These are phyloP conservation scores for Aphodius granarius DNA, from an alignment of 2,888 invertebrate species.

Conservation along the genomic window DNA sequence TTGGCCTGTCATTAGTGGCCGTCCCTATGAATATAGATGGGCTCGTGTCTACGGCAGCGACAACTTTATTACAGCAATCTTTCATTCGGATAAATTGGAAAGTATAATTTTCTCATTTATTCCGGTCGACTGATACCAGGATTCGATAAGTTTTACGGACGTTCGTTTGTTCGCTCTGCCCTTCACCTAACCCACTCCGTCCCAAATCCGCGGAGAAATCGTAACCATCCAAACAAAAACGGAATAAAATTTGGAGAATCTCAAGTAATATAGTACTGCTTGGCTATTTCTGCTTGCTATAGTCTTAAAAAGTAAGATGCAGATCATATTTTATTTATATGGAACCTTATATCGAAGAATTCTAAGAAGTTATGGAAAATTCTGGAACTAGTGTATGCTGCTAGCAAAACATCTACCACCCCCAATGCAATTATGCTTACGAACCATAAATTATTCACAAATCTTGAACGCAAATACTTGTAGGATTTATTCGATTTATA, in stretches of 20 bases:
- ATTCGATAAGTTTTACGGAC: constrained; percentile 21
- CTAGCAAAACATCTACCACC: too few relatives aligned
- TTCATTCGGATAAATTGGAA: constrained; percentile 26
- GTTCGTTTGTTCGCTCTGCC: neutral
- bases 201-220: neutral
- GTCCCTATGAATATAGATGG: constrained; percentile 12
- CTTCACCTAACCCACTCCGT: neutral
- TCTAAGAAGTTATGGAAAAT: too few relatives aligned
- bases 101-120: constrained; percentile 26
- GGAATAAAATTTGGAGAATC: neutral
- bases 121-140: constrained; percentile 18
- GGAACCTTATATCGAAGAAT: too few relatives aligned
- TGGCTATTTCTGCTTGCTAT: neutral
- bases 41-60: constrained; percentile 9
- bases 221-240: neutral
- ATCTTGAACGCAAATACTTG: neutral
- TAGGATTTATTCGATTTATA: neutral
- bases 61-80: constrained; percentile 23
- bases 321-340: too few relatives aligned
- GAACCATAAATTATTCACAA: too few relatives aligned
- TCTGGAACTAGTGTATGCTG: too few relatives aligned
- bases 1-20: neutral
- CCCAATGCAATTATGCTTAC: too few relatives aligned
- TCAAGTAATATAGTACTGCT: neutral
- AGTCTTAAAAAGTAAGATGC: neutral